A percentile compares a stretch with the other conserved stretches of the same genome.
Conservation (phyloP, 2,113 vertebrate genomes). For the Cinclus cinclus region DNA sequence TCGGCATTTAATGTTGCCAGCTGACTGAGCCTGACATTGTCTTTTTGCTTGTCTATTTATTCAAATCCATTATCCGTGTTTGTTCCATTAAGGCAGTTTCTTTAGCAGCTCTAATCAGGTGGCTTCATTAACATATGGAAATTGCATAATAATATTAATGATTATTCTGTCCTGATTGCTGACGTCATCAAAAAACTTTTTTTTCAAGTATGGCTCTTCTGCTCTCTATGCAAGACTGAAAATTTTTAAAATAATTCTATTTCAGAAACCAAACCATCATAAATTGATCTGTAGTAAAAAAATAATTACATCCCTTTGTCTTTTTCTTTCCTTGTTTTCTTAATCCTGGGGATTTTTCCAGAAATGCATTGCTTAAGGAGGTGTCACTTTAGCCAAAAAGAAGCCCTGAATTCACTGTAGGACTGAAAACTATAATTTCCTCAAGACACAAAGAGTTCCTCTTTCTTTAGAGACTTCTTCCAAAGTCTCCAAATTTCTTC, state of each 20-base stretch:
- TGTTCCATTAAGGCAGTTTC: slow-evolving; percentile 42
- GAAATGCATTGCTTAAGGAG: neutral
- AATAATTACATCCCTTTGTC: neutral
- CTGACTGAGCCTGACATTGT: slow-evolving; percentile 20
- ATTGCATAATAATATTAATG: slow-evolving; percentile 60
- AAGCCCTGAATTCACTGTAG: neutral
- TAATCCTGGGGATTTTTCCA: neutral
- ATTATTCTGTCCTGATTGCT: neutral
- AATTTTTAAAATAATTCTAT: neutral
- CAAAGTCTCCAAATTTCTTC: neutral
- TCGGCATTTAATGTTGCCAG: neutral
- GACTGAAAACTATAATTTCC: neutral
- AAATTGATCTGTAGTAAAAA: neutral
- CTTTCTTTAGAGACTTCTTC: neutral
- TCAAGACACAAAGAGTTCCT: neutral
- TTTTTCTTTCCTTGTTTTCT: neutral
- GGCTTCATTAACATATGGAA: slow-evolving; percentile 51
- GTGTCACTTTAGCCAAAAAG: neutral
- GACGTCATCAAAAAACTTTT: neutral
- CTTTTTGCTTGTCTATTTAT: slow-evolving; percentile 41
- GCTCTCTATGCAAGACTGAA: neutral
- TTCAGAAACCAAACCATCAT: neutral
- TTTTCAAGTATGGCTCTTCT: neutral
- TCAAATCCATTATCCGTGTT: slow-evolving; percentile 51
- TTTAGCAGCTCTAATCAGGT: slow-evolving; percentile 24